Conservation (phyloP, 2,888 invertebrate species). For the Ichneumoninae sp. region DNA sequence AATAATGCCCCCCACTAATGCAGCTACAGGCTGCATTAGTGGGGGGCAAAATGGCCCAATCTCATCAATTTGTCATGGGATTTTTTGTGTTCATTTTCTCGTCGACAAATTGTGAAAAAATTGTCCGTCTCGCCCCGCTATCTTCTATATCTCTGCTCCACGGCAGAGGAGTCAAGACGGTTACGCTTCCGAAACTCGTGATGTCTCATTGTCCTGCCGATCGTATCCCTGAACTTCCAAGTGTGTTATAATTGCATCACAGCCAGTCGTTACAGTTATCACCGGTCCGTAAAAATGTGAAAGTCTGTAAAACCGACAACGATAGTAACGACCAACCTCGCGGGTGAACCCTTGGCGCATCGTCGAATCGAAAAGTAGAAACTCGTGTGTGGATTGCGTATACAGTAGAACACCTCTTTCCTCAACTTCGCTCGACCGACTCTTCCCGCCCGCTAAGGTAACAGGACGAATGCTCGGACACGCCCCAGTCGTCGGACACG, state of each 20-base stretch:
- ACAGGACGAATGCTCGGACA: no score
- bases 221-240: constrained; percentile 45
- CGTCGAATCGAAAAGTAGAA: constrained; percentile 9
- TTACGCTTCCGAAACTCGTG: constrained; percentile 42
- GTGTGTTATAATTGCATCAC: constrained; percentile 49
- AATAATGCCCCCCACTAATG: no score
- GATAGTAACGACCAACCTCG: constrained; percentile 27
- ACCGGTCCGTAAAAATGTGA: constrained; percentile 63
- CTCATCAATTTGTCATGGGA: neutral
- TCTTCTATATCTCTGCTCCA: neutral
- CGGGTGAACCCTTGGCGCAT: constrained; percentile 8
- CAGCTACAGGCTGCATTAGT: neutral
- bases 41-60: neutral
- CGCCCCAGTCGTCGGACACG: no score
- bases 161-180: constrained; percentile 19
- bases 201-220: constrained; percentile 17
- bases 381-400: neutral
- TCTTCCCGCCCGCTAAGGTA: no score
- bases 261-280: constrained; percentile 56
- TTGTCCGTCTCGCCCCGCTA: neutral
- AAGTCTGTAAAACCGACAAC: constrained; percentile 37
- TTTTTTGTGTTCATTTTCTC: neutral
- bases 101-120: neutral
- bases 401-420: no score
- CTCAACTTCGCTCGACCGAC: no score